phyloP scores from a whole-genome alignment of 2,113 vertebrate species.

The Furnarius figulus region DNA sequence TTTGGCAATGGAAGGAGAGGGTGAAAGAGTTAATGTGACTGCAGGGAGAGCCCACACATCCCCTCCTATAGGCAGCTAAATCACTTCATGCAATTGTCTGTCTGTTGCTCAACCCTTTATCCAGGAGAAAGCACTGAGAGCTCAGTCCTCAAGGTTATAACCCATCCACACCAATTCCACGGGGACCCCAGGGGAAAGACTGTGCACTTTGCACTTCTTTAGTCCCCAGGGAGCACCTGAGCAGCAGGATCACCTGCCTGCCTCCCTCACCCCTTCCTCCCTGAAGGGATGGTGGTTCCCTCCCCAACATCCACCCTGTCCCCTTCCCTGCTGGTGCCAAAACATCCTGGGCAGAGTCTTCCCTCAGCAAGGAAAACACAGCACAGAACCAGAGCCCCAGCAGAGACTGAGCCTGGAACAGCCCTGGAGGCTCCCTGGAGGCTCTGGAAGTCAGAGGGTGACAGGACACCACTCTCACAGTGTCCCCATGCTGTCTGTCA shows the following conservation, averaged over 20 bases:
- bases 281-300: background rate
- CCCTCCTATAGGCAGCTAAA: background rate
- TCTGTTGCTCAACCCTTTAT: slow-evolving; percentile 15
- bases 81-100: background rate
- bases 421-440: background rate
- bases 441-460: background rate
- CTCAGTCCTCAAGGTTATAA: background rate
- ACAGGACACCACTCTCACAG: background rate
- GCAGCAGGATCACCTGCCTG: background rate
- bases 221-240: background rate
- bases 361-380: background rate
- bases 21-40: background rate
- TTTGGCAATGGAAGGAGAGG: background rate
- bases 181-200: background rate
- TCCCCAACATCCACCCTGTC: background rate
- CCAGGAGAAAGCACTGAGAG: background rate
- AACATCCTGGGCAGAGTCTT: background rate
- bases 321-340: background rate
- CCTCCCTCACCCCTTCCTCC: background rate
- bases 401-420: background rate
- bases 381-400: background rate
- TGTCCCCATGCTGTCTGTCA: background rate
- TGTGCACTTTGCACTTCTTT: background rate
- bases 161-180: background rate
- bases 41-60: background rate